Base-by-base conservation (phyloP, 1,140 invertebrate genomes). In the Nasonia vitripennis region DNA sequence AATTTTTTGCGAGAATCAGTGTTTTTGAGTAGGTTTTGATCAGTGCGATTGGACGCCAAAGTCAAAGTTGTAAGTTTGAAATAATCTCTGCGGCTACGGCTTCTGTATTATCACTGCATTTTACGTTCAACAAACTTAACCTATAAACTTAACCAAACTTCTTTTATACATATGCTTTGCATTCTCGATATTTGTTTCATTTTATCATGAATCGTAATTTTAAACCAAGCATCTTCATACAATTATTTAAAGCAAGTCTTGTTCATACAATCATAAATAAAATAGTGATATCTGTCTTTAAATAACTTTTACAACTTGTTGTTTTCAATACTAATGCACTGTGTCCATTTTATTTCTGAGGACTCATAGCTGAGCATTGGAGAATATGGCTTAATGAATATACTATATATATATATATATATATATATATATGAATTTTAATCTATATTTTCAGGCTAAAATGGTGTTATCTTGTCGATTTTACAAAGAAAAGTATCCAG, bases 401-500 rank as follows among this genome's bases (percentile, higher is more conserved):
- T 12, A 68, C 2, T 84, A 55, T 27, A 27, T 27, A 27, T 27
- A 2, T n/a, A n/a, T 27, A 27, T 27, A 27, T n/a, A 55, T 27
- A 27, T 27, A 27, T 27, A 2, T 27, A 27, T 27, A 70, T 78
- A 51, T 78, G 31, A 48, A 51, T n/a, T 77, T 77, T 86, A 17
- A 20, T 10, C 23, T 86, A 2, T 41, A 27, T 27, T 87, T 88
- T 80, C 23, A 82, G 88, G 91, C 90, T 82, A 95, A 95, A 94
- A 99, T 99, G 98, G 97, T 98, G 88, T 94, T 99, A 23, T 96
- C 97, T 73, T 99, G 99, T 96, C 95, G 99, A 90, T 99, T 98
- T 96, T 99, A 99, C 92, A 96, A 97, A 89, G 97, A 99, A 93
- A 98, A 98, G 91, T 99, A 99, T 94, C 99, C 99, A 0, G 99